Percentiles rank a stretch among this genome's conserved stretches.
These are phyloP conservation scores for Apodemus speciosus DNA, from an alignment of 2,113 vertebrate genomes.

Conservation along the genomic window DNA sequence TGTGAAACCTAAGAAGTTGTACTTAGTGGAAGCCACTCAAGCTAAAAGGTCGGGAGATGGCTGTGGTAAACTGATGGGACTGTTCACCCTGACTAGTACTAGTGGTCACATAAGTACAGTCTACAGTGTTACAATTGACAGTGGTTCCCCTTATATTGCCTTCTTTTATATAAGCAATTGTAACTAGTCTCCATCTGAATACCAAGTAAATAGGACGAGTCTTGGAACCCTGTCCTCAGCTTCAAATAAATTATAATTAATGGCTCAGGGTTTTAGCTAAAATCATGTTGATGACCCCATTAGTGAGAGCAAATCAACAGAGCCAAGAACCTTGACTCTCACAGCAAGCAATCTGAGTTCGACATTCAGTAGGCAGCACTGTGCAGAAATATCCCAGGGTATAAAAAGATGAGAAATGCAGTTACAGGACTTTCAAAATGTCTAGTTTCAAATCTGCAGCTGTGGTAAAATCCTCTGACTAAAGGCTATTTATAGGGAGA, in stretches of 20 bases:
- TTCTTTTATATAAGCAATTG: not conserved
- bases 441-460: not conserved
- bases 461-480: too few species aligned
- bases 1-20: not conserved
- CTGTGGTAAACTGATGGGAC: not conserved
- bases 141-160: not conserved
- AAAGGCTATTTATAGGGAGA: not conserved
- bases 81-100: not conserved
- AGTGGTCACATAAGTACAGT: not conserved
- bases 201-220: slow-evolving; percentile 37
- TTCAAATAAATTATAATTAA: slow-evolving; percentile 62
- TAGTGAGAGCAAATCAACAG: slow-evolving; percentile 47
- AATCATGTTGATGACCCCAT: slow-evolving; percentile 38
- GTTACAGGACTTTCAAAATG: not conserved
- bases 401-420: not conserved
- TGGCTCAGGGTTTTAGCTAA: slow-evolving; percentile 67
- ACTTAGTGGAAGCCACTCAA: not conserved
- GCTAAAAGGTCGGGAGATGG: not conserved
- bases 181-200: slow-evolving; percentile 29
- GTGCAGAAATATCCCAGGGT: not conserved
- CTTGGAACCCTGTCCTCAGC: not conserved
- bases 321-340: not conserved
- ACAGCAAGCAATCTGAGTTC: not conserved
- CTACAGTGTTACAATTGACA: not conserved
- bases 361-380: slow-evolving; percentile 3